These are phyloP conservation scores for Heliconius hermathena DNA, from an alignment of 1,140 invertebrate genomes.

Conservation along the genomic window DNA sequence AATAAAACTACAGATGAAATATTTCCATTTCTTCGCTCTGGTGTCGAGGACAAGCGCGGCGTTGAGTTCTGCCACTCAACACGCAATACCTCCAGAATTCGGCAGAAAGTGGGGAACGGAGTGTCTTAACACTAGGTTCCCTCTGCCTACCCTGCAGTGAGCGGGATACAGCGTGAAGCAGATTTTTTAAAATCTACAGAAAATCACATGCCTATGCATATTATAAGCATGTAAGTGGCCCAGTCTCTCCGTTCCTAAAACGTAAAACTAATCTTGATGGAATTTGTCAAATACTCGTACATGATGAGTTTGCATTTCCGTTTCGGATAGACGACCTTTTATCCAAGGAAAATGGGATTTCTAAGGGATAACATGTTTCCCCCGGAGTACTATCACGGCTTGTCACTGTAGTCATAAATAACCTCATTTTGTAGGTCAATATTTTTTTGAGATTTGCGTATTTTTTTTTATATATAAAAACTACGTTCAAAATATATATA, in stretches of 20 bases:
- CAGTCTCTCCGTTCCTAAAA: neutral
- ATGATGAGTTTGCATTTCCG: slow-evolving; percentile 2
- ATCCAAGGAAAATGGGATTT: neutral
- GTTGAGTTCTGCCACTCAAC: no score
- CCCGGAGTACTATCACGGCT: neutral
- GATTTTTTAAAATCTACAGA: no score
- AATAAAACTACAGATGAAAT: no score
- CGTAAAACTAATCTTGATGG: neutral
- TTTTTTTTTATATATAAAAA: neutral
- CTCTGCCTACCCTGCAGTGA: no score
- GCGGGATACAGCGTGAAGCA: no score
- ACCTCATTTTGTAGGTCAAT: neutral
- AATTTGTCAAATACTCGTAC: neutral
- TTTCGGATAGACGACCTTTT: slow-evolving; percentile 7
- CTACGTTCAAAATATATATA: neutral
- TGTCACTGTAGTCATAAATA: slow-evolving; percentile 6
- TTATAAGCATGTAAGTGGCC: neutral
- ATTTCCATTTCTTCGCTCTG: no score
- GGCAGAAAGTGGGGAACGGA: no score
- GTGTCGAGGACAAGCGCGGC: no score
- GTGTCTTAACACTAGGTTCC: no score
- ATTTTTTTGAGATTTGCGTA: neutral
- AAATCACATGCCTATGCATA: neutral
- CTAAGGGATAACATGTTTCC: neutral
- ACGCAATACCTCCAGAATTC: no score